Conservation (phyloP, 2,888 invertebrate species). For the Thymelicus sylvestris region DNA sequence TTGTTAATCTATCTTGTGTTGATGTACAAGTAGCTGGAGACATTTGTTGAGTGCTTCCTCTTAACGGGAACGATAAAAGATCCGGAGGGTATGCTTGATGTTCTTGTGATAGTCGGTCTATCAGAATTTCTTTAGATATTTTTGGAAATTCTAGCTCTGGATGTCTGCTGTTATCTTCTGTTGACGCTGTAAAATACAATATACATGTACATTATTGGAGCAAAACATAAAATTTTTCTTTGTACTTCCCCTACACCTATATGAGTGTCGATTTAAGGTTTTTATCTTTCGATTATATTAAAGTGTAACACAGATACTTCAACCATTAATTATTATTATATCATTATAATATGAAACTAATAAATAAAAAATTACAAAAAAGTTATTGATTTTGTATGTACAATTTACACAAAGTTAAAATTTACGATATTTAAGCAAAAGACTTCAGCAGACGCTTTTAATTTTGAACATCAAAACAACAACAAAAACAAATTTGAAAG, state of each 20-base stretch:
- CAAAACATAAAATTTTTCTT: too few species aligned
- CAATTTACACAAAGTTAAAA: neutral
- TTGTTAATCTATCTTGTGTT: conserved; percentile 45
- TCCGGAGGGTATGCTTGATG: conserved; percentile 91
- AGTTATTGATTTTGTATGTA: neutral
- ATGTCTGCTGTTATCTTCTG: conserved; percentile 85
- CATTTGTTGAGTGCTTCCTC: conserved; percentile 68
- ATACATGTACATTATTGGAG: neutral
- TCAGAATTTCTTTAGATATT: conserved; percentile 79
- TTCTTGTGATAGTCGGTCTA: conserved; percentile 73
- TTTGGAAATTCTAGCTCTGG: conserved; percentile 85
- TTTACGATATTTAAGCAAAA: neutral
- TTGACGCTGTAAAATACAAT: conserved; percentile 66
- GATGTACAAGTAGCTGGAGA: conserved; percentile 78
- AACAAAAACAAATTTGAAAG: conserved; percentile 25
- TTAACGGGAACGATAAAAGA: conserved; percentile 89
- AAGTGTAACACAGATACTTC: too few species aligned
- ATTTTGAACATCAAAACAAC: conserved; percentile 25
- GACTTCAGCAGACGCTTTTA: conserved; percentile 6
- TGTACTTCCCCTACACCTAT: too few species aligned
- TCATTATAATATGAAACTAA: too few species aligned
- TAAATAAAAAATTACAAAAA: too few species aligned
- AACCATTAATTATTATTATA: too few species aligned
- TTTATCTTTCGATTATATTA: too few species aligned
- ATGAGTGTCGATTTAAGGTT: too few species aligned